These are phyloP conservation scores for Galendromus occidentalis DNA, from an alignment of 1,140 invertebrate genomes.

Conservation along the genomic window DNA sequence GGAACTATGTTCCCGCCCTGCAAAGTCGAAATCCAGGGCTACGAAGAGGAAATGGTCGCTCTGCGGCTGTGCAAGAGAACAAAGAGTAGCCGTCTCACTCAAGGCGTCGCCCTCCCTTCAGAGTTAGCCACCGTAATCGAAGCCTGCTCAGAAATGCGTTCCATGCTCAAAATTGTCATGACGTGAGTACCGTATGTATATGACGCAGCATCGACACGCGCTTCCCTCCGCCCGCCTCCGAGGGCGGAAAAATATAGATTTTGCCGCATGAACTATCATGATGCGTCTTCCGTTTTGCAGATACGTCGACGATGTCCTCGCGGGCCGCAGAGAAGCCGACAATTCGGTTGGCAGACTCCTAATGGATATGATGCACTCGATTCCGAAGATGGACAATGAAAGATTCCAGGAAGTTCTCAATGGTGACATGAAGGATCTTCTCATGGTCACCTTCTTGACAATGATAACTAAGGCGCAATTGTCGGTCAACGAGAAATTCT, in stretches of 20 bases:
- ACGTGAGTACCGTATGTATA: neutral
- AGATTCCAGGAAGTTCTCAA: conserved; percentile 10
- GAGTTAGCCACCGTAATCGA: conserved; percentile 1
- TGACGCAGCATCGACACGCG: neutral
- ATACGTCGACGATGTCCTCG: conserved; percentile 58
- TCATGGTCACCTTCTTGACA: neutral
- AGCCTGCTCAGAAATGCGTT: conserved; percentile 35
- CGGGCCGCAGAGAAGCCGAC: conserved; percentile 42
- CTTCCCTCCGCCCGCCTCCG: too few species aligned
- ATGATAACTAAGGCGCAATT: conserved; percentile 5
- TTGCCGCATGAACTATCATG: too few species aligned
- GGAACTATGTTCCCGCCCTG: conserved; percentile 45
- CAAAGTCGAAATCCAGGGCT: conserved; percentile 39
- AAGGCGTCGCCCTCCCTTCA: neutral
- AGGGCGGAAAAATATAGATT: too few species aligned
- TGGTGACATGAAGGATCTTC: conserved; percentile 7
- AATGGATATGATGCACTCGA: conserved; percentile 63
- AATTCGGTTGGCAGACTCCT: conserved; percentile 51
- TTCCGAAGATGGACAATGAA: conserved; percentile 12
- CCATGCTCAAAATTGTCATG: conserved; percentile 54
- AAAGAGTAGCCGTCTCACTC: neutral
- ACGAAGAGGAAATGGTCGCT: conserved; percentile 61
- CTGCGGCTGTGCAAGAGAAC: conserved; percentile 21
- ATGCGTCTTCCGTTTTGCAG: conserved; percentile 19
- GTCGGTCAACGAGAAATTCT: neutral